phyloP scores from a whole-genome alignment of 2,113 vertebrate species.

The Callocephalon fimbriatum region DNA sequence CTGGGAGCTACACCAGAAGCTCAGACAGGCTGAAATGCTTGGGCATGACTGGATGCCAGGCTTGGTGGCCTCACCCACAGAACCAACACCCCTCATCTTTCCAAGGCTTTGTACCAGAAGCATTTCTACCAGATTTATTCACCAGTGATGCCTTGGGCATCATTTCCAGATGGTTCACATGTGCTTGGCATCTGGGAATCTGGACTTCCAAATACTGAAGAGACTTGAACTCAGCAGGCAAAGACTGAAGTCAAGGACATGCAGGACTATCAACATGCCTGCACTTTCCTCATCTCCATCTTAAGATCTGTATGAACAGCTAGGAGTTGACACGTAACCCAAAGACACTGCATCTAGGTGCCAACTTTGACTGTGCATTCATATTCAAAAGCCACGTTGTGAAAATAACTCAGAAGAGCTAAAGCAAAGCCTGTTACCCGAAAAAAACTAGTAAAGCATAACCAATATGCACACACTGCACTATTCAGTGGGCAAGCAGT shows the following conservation, averaged over 20 bases:
- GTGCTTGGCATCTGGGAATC: fast-evolving
- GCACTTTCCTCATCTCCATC: not conserved
- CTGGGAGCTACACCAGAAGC: not conserved
- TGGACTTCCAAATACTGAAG: not conserved
- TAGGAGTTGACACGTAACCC: not conserved
- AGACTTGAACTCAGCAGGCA: not conserved
- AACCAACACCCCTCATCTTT: not conserved
- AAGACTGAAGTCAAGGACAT: not conserved
- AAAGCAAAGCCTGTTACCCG: not conserved
- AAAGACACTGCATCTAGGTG: fast-evolving
- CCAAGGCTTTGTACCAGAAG: not conserved
- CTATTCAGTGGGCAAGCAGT: fast-evolving
- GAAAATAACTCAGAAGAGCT: not conserved
- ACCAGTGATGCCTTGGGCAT: fast-evolving
- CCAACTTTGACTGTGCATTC: not conserved
- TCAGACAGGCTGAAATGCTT: fast-evolving
- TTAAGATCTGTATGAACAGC: not conserved
- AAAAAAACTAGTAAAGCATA: fast-evolving
- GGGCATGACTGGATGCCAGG: not conserved
- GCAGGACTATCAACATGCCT: not conserved
- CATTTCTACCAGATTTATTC: fast-evolving
- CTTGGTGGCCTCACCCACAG: not conserved
- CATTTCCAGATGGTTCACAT: fast-evolving
- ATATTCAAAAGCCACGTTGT: not conserved
- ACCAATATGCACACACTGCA: fast-evolving